Base-by-base conservation (phyloP, 2,888 invertebrate species). In the Plusia festucae region DNA sequence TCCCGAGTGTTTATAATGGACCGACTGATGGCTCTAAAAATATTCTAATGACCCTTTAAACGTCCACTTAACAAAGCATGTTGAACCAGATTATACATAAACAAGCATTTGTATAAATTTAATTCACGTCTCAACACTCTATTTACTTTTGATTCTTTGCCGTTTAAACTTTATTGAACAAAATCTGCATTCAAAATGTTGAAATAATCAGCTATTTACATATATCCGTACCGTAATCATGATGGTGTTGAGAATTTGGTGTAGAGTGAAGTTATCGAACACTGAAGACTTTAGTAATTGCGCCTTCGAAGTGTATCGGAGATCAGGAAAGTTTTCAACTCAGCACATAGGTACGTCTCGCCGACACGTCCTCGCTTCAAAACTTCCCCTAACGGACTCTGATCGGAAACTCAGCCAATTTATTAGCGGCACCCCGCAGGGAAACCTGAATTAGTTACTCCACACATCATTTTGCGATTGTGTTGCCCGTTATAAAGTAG, bases 391-490 rank as follows among this genome's bases (percentile, higher is more conserved):
- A 79, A 83, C 78, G 76, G 79, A 85, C 81, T 82, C 70, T 60
- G 81, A 86, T 88, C 83, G 83, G 84, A 83, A 89, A 86, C 87
- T 85, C 83, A 61, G 82, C 82, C 88, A 88, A 91, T 90, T 90
- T 90, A 89, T 89, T 87, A 88, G 80, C 71, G 71, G 70, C 75
- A 68, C 61, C 72, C 76, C 73, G 65, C 60, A 22, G 65, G 77
- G 76, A 79, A 85, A 85, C 79, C 82, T 76, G 78, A 79, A 85
- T 85, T 85, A 85, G 82, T 85, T 87, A 75, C 71, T 70, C 78
- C 51, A 76, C 61, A 80, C 68, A 69, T 83, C 71, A 82, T 76
- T 82, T 78, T 60, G 80, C 60, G 73, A 65, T 62, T 60, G 24
- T 65, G 54, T 58, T 70, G 65, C 52, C 60, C 49, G 73, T 53